Base-by-base conservation (phyloP, 2,113 vertebrate genomes). In the Brachypodius melanocephalos region DNA sequence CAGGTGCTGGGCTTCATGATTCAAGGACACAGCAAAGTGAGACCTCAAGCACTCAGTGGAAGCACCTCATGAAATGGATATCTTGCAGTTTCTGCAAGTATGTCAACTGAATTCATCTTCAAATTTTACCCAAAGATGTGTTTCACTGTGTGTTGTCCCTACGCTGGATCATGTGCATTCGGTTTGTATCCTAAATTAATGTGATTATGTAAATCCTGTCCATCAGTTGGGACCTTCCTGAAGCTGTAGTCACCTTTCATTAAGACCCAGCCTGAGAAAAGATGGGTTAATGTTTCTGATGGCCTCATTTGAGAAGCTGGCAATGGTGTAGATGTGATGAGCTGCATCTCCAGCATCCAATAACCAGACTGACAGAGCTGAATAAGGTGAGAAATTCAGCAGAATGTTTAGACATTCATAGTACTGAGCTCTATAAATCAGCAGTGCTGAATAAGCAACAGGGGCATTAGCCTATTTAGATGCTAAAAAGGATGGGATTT, bases 391-490 rank as follows among this genome's bases (percentile, higher is more conserved):
- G 90, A 77, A 92, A 74, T 88, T 84, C 93, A 87, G 81, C 77
- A 85, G 84, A 78, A 85, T 68, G 52, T 85, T 91, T 83, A 86
- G 89, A 55, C 72, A 63, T 93, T 80, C 82, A 48, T 32, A 63
- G 65, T 55, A 74, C 57, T 71, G 80, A 93, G 78, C 81, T 66
- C 93, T 66, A 25, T 77, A 97, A 94, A 93, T 94, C 96, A 92
- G 48, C 51, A 66, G 21, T 96, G 93, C 95, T 96, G 94, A 96
- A 95, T 95, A 95, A 97, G 95, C 95, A 95, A 81, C 72, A 81
- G 93, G 72, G 82, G 79, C 75, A 95, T 96, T 96, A 95, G 67
- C 48, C 92, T 96, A 90, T 93, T 95, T 94, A 91, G 94, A 95
- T 94, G 85, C 90, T 92, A 90, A 95, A 92, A 94, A 59, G 92